These are phyloP conservation scores for Triops longicaudatus DNA, from an alignment of 1,140 invertebrate genomes.

Conservation along the genomic window DNA sequence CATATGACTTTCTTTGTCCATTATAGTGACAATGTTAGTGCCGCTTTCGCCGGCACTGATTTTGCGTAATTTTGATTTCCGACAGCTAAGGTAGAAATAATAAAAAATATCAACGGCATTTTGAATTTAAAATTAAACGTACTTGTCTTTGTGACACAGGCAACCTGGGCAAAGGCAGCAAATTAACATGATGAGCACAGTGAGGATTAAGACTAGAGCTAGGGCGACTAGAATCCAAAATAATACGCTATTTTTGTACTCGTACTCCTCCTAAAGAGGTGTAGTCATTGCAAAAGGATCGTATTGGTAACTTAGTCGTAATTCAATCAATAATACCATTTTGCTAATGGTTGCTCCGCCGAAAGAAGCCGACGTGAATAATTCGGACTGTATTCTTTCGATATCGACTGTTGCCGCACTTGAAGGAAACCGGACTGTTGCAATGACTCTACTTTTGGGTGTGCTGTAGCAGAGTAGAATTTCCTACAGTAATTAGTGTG, in stretches of 20 bases:
- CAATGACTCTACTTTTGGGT: constrained; percentile 57
- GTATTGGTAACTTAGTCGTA: constrained; percentile 38
- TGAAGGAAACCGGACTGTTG: constrained; percentile 55
- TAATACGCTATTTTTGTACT: constrained; percentile 58
- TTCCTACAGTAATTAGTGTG: constrained; percentile 27
- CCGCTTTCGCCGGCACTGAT: constrained; percentile 18
- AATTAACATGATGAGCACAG: constrained; percentile 59
- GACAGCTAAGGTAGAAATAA: background rate
- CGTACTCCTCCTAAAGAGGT: constrained; percentile 50
- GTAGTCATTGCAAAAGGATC: constrained; percentile 19
- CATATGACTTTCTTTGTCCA: background rate
- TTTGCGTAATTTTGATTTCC: constrained; percentile 3
- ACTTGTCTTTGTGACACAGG: constrained; percentile 55
- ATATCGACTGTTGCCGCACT: constrained; percentile 54
- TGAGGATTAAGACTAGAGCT: constrained; percentile 57
- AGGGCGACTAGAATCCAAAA: constrained; percentile 67
- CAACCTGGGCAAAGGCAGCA: constrained; percentile 74
- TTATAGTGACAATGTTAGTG: background rate
- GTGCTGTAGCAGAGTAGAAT: constrained; percentile 19
- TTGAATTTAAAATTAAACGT: no score
- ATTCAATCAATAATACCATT: background rate
- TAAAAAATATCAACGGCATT: no score
- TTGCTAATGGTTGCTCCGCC: constrained; percentile 7
- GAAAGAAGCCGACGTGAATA: constrained; percentile 37
- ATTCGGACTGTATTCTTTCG: constrained; percentile 52